Evolutionary conservation across 1,140 invertebrate genomes (phyloP).

Genomic region (Parapsyche elsis): DNA sequence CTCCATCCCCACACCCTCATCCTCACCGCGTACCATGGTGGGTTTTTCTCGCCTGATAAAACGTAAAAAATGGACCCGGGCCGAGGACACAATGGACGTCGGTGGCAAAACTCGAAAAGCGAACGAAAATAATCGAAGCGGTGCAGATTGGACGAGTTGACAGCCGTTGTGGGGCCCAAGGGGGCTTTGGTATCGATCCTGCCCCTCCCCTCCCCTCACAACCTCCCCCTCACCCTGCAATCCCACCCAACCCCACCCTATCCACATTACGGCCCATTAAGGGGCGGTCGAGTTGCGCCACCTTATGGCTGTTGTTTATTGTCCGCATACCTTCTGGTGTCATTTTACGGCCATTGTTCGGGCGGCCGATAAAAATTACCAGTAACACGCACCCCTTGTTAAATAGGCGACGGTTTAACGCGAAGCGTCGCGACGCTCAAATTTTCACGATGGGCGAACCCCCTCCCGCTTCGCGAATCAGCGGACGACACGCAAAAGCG

Average conservation of each 20-base stretch:
- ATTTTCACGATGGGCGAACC: neutral
- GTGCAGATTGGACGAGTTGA: constrained; percentile 48
- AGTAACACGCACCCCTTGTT: neutral
- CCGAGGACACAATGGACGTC: constrained; percentile 21
- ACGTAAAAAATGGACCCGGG: neutral
- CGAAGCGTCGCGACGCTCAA: neutral
- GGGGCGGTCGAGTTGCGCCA: constrained; percentile 16
- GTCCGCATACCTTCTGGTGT: constrained; percentile 45
- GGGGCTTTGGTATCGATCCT: constrained; percentile 20
- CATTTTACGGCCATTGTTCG: constrained; percentile 43
- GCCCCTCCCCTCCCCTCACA: neutral
- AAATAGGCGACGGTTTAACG: neutral
- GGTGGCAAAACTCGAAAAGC: constrained; percentile 32
- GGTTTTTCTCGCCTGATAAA: constrained; percentile 4
- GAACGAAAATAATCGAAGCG: constrained; percentile 42
- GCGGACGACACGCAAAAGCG: neutral
- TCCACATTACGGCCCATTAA: constrained; percentile 35
- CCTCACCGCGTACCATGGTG: too few species aligned
- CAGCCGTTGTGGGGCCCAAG: constrained; percentile 31
- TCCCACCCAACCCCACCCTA: constrained; percentile 27
- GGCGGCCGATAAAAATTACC: constrained; percentile 41
- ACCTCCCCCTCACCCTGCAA: neutral
- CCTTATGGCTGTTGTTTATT: constrained; percentile 42
- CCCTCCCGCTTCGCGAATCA: neutral
- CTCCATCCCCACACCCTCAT: too few species aligned